Conservation (phyloP, 2,888 invertebrate species). For the Pterostichus niger region DNA sequence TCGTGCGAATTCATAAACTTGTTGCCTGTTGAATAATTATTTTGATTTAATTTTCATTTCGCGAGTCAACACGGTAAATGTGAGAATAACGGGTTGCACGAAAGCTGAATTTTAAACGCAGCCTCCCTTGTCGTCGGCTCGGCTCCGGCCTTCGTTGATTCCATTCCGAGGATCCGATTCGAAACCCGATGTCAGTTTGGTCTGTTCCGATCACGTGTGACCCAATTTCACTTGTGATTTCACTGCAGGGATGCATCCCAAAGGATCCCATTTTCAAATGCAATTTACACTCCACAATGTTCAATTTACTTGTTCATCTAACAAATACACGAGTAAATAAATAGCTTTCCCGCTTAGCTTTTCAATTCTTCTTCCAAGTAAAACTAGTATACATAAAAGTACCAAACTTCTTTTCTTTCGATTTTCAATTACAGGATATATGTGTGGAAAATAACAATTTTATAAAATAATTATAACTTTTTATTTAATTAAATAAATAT, state of each 20-base stretch:
- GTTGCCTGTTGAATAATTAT: conserved; percentile 67
- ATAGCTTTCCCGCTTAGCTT: no score
- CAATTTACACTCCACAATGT: conserved; percentile 47
- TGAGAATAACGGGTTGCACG: conserved; percentile 60
- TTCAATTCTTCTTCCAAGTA: no score
- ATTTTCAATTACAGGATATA: no score
- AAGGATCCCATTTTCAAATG: conserved; percentile 50
- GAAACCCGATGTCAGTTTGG: conserved; percentile 40
- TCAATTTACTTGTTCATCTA: conserved; percentile 19
- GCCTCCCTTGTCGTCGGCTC: conserved; percentile 8
- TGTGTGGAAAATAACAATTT: no score
- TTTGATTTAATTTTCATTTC: conserved; percentile 67
- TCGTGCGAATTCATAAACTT: conserved; percentile 66
- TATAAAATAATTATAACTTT: no score
- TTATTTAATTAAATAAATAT: no score
- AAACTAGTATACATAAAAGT: no score
- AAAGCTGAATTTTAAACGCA: conserved; percentile 57
- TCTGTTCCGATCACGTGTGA: conserved; percentile 54
- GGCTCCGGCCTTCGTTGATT: conserved; percentile 1
- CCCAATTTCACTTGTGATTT: conserved; percentile 61
- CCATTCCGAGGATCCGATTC: conserved; percentile 14
- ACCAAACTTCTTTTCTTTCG: no score
- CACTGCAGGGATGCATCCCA: conserved; percentile 50
- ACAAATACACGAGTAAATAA: no score
- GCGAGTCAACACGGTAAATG: conserved; percentile 65